Conservation (phyloP, 2,113 vertebrate species). For the Mobula birostris region DNA sequence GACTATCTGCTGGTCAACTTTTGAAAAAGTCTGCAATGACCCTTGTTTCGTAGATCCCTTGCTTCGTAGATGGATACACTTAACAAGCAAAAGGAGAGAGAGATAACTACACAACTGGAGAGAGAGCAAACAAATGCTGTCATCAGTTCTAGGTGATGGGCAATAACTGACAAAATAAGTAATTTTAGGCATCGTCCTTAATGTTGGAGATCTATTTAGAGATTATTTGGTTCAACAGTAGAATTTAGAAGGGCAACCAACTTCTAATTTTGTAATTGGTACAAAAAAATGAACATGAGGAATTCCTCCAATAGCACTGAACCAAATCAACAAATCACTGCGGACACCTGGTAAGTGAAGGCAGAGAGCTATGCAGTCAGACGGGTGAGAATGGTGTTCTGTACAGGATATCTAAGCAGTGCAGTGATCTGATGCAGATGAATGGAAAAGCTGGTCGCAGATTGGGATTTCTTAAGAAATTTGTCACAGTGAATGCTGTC, state of each 20-base stretch:
- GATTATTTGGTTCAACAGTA: neutral
- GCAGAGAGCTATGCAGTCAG: slow-evolving; percentile 84
- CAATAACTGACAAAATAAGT: neutral
- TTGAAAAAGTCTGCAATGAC: neutral
- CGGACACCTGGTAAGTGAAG: slow-evolving; percentile 83
- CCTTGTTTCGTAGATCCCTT: no score
- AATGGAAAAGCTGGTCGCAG: neutral
- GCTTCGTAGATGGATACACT: neutral
- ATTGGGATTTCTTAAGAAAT: neutral
- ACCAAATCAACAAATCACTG: slow-evolving; percentile 92
- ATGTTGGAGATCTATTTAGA: neutral
- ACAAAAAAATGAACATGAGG: slow-evolving; percentile 91
- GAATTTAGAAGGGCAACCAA: slow-evolving; percentile 63
- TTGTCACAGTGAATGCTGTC: neutral
- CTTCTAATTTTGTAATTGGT: slow-evolving; percentile 89
- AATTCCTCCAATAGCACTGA: slow-evolving; percentile 79
- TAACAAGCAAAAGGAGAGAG: neutral
- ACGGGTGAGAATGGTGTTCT: slow-evolving; percentile 69
- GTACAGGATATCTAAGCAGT: neutral
- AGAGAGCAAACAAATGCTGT: neutral
- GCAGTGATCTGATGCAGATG: neutral
- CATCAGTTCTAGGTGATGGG: neutral
- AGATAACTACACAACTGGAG: neutral
- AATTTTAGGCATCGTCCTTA: neutral
- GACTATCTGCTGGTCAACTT: neutral